A percentile compares a stretch with the other conserved stretches of the same genome.
These are phyloP conservation scores for Hydrochoerus hydrochaeris DNA, from an alignment of 2,113 vertebrate genomes.

Conservation along the genomic window DNA sequence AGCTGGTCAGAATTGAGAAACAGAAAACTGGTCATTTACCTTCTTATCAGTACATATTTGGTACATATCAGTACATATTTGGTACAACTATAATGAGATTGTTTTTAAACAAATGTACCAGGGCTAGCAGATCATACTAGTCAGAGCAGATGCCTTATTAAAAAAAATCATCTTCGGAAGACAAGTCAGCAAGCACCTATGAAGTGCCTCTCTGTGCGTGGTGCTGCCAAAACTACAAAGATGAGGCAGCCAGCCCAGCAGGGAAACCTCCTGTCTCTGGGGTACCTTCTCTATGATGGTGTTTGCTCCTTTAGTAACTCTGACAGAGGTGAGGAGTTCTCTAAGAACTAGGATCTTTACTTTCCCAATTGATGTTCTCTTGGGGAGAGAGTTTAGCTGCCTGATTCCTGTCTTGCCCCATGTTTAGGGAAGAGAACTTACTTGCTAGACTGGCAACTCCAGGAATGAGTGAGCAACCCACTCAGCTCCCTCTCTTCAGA, in stretches of 20 bases:
- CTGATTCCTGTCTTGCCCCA: no score
- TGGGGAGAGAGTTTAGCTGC: not conserved
- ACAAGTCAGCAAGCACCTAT: not conserved
- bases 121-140: not conserved
- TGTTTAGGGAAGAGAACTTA: not conserved
- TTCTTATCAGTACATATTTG: conserved; percentile 2
- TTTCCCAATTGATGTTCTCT: not conserved
- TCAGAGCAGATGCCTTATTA: not conserved
- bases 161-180: not conserved
- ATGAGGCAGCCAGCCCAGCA: not conserved
- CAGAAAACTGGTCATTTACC: not conserved
- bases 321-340: not conserved
- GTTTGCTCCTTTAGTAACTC: not conserved
- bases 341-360: not conserved
- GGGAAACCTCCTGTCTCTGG: not conserved
- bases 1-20: not conserved
- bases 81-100: not conserved
- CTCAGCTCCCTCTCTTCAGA: not conserved
- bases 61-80: not conserved
- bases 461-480: not conserved
- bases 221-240: not conserved
- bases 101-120: not conserved
- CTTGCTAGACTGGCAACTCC: not conserved
- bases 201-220: not conserved
- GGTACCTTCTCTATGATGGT: not conserved